Conservation (phyloP, 2,888 invertebrate genomes). For the Drosophila nr. perissopoda region DNA sequence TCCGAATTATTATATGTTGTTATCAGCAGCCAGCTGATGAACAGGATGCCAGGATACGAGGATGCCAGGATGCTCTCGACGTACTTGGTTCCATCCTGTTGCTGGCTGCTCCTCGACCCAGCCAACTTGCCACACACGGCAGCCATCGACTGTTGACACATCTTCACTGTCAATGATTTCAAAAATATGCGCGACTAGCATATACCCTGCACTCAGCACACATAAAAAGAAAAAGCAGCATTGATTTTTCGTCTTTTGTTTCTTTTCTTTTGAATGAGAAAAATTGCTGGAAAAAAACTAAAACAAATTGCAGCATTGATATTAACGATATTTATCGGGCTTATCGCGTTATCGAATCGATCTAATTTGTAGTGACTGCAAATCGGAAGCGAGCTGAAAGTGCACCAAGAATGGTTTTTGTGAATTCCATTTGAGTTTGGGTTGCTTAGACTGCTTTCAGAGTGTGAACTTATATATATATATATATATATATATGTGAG, state of each 20-base stretch:
- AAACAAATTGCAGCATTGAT: neutral
- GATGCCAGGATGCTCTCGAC: neutral
- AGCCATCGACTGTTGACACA: constrained; percentile 31
- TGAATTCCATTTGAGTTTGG: no score
- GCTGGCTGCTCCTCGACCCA: neutral
- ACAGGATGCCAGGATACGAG: no score
- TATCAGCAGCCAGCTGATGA: constrained; percentile 6
- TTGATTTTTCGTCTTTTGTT: no score
- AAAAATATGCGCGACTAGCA: constrained; percentile 55
- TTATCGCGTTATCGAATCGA: no score
- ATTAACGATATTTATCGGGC: neutral
- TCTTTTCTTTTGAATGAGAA: neutral
- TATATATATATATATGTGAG: neutral
- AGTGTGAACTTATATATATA: no score
- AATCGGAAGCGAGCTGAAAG: no score
- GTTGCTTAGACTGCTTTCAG: no score
- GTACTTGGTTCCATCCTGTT: neutral
- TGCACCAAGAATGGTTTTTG: no score
- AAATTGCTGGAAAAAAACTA: neutral
- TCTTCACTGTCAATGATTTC: constrained; percentile 64
- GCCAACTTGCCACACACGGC: constrained; percentile 8
- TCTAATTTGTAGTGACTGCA: no score
- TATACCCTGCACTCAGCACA: neutral
- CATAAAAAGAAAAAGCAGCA: neutral
- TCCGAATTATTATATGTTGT: constrained; percentile 27